Evolutionary conservation across 37 sponge, comb jelly and placozoan genomes (phyloP).

Genomic region (Ephydatia muelleri): DNA sequence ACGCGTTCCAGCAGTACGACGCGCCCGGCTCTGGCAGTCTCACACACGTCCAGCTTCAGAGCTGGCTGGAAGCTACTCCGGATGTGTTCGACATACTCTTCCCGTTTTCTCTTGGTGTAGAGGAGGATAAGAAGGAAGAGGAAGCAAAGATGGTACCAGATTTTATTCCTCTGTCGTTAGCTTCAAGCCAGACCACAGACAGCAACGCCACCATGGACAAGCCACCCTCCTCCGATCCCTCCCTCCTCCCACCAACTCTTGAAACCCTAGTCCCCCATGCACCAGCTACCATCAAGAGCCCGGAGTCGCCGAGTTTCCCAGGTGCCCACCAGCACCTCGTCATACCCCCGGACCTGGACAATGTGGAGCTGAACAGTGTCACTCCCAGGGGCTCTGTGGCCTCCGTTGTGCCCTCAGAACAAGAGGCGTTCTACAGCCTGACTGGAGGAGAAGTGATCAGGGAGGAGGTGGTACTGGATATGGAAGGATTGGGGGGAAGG

Average conservation of each 20-base stretch:
- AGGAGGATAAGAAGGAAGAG: slow-evolving; percentile 6
- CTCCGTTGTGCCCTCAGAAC: not conserved
- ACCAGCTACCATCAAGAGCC: no score
- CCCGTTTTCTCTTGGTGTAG: not conserved
- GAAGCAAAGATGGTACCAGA: not conserved
- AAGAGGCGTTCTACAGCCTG: not conserved
- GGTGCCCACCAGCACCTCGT: not conserved
- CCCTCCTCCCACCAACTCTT: no score
- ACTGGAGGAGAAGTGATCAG: not conserved
- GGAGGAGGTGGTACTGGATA: not conserved
- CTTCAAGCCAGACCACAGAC: not conserved
- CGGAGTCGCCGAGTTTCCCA: not conserved
- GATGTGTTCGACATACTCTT: slow-evolving; percentile 72
- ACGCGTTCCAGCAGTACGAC: slow-evolving; percentile 87
- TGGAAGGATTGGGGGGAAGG: not conserved
- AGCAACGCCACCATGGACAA: not conserved
- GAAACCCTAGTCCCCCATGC: no score
- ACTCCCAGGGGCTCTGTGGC: not conserved
- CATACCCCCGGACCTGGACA: not conserved
- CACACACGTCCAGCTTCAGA: slow-evolving; percentile 82
- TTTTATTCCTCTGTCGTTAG: not conserved
- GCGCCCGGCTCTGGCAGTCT: slow-evolving; percentile 83
- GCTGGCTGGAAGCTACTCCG: slow-evolving; percentile 84
- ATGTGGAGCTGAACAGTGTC: not conserved
- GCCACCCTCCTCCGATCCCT: no score